Evolutionary conservation across 2,113 vertebrate species (phyloP), one percentile per base, ranked within the genome.

Genomic region (Sigmodon hispidus): DNA sequence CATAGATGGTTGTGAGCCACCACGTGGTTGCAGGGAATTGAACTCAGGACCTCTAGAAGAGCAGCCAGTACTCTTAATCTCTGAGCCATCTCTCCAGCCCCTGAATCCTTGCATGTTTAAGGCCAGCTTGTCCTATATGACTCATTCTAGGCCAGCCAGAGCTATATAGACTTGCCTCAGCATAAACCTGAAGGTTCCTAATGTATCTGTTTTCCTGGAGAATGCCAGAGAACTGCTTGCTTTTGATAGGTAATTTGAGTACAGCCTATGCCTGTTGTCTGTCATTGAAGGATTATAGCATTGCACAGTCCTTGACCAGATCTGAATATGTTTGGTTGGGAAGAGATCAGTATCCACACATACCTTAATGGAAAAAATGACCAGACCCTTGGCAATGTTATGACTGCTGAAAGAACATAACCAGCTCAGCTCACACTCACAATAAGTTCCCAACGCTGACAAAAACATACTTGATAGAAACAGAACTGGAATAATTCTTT

Each of bases 401-500:
- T 19, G 50, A 77, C 67, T 92, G 67, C 84, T 81, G 40, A 89
- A 91, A 79, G 89, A 96, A 90, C 70, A 77, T 76, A 92, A 75
- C 90, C 67, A 80, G 50, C 91, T 96, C 76, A 50, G 90, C 79
- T 94, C 85, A 67, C 40, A 84, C 50, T 93, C 91, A 52, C 3
- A 90, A 34, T 70, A 48, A 61, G 67, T 93, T 96, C 76, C 90
- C 92, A 91, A 59, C 76, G 96, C 45, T 93, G 57, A 94, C 89
- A 86, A 87, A 97, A 77, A 89, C 48, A 76, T 34, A 70, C 88
- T 93, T 95, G 85, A 52, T 94, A 93, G 90, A 92, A 95, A 92
- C 81, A 94, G 81, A 91, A 97, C 84, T 93, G 72, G 29, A 94
- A 94, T 94, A 94, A 79, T 97, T 97, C 48, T 90, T 91, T 48